Conservation (phyloP, 23 tunicate genomes). For the Oikopleura albicans region DNA sequence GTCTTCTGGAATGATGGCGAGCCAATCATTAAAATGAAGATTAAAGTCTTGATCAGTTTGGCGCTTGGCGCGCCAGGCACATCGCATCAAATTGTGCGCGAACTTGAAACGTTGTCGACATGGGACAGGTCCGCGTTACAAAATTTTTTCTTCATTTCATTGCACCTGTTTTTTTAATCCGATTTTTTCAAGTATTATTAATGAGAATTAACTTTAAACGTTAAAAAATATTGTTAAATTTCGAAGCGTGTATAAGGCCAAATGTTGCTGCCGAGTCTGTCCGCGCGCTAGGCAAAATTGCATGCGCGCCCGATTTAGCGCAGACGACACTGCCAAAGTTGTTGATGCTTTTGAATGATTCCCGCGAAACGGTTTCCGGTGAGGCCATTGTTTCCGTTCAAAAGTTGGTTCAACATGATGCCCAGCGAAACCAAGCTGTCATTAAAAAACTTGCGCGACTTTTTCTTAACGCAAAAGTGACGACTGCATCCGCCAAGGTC, state of each 20-base stretch:
- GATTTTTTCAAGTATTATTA: no score
- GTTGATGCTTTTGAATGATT: not conserved
- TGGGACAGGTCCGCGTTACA: not conserved
- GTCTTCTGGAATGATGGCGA: not conserved
- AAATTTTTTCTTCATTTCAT: no score
- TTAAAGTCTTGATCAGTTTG: not conserved
- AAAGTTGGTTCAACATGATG: not conserved
- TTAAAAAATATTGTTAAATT: no score
- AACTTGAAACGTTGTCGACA: not conserved
- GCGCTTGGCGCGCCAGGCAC: slow-evolving; percentile 16
- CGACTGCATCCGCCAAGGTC: not conserved
- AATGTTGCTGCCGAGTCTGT: not conserved
- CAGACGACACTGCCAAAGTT: not conserved
- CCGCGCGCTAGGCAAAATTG: not conserved
- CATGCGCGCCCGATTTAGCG: not conserved
- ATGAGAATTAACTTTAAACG: no score
- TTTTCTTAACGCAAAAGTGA: not conserved
- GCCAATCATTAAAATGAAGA: not conserved
- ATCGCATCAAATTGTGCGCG: not conserved
- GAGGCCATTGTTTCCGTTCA: slow-evolving; percentile 12
- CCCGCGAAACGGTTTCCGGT: not conserved
- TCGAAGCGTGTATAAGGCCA: no score
- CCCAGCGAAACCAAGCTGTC: not conserved
- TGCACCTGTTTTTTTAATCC: no score
- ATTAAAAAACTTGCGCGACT: not conserved